phyloP scores from a whole-genome alignment of 2,888 invertebrate genomes.

The Lochmaea capreae region DNA sequence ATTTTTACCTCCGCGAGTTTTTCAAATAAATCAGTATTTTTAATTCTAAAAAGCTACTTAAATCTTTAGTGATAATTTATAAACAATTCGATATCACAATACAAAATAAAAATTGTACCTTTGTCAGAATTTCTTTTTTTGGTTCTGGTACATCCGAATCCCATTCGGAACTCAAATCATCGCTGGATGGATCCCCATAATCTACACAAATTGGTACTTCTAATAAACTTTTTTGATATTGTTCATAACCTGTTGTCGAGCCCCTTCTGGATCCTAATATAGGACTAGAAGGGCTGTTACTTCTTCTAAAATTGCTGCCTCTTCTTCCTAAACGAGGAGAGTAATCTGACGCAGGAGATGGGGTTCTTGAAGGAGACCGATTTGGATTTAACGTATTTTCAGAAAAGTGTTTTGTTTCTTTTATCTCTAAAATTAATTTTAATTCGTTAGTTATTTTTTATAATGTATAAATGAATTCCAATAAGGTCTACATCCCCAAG shows the following conservation, averaged over 20 bases:
- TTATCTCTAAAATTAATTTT: slow-evolving; percentile 6
- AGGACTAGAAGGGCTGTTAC: slow-evolving; percentile 57
- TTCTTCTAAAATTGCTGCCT: slow-evolving; percentile 53
- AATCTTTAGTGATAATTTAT: no score
- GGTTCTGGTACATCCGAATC: slow-evolving; percentile 81
- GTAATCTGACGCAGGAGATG: slow-evolving; percentile 54
- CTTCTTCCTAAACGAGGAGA: slow-evolving; percentile 55
- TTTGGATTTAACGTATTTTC: slow-evolving; percentile 50
- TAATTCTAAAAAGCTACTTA: no score
- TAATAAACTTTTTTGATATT: slow-evolving; percentile 81
- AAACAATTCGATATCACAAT: background rate
- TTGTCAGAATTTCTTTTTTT: slow-evolving; percentile 41
- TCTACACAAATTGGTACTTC: slow-evolving; percentile 82
- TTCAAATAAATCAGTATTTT: no score
- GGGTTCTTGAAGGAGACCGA: slow-evolving; percentile 55
- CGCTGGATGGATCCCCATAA: slow-evolving; percentile 90
- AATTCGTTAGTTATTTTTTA: background rate
- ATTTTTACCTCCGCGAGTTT: no score
- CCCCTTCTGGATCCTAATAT: slow-evolving; percentile 52
- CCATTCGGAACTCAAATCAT: slow-evolving; percentile 93
- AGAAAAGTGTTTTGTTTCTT: slow-evolving; percentile 35
- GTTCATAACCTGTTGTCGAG: slow-evolving; percentile 73
- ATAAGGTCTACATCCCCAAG: background rate
- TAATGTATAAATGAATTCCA: background rate
- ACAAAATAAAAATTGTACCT: slow-evolving; percentile 29